These are phyloP conservation scores for Agelaius phoeniceus DNA, from an alignment of 2,113 vertebrate genomes.

Conservation along the genomic window DNA sequence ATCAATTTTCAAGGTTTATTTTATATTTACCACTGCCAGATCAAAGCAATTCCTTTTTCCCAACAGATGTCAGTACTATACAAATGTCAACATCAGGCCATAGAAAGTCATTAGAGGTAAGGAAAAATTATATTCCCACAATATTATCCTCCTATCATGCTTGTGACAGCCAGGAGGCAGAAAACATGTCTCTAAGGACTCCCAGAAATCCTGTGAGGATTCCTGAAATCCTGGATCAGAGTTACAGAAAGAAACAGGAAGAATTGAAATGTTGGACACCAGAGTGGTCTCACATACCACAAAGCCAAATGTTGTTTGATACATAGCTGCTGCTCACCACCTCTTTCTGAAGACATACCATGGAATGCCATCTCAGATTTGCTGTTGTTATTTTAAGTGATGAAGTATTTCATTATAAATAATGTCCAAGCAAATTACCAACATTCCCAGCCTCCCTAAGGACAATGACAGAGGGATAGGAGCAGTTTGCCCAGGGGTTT, in stretches of 20 bases:
- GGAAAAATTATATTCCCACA: neutral
- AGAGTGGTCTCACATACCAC: neutral
- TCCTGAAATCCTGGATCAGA: neutral
- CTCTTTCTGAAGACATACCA: neutral
- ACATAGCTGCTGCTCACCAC: neutral
- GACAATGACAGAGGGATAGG: neutral
- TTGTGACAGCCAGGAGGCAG: neutral
- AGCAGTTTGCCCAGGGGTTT: neutral
- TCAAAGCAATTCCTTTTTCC: neutral
- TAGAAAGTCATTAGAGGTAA: neutral
- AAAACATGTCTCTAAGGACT: neutral
- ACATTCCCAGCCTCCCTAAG: neutral
- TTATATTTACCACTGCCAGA: neutral
- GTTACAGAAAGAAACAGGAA: neutral
- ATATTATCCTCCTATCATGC: neutral
- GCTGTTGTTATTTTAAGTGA: neutral
- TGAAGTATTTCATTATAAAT: neutral
- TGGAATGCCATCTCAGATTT: neutral
- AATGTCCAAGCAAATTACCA: neutral
- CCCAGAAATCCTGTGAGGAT: neutral
- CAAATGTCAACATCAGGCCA: neutral
- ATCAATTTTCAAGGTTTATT: neutral
- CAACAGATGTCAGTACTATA: neutral
- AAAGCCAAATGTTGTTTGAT: neutral
- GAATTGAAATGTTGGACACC: neutral